Conservation (phyloP, 2,888 invertebrate species). For the Acanthopleura granulata region DNA sequence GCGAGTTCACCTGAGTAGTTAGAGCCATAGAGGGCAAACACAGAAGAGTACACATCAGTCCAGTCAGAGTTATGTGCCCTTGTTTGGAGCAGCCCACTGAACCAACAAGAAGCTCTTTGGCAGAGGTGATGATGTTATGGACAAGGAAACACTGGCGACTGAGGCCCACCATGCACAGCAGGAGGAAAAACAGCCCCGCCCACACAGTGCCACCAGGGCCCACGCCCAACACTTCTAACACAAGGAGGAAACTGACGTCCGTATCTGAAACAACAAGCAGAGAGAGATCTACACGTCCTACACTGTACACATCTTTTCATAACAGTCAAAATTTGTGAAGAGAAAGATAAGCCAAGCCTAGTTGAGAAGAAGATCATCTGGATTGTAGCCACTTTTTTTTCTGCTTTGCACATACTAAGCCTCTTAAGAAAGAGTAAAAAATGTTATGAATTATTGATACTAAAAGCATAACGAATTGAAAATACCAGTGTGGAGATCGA, state of each 20-base stretch:
- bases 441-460: no score
- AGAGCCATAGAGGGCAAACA: conserved; percentile 16
- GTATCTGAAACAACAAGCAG: conserved; percentile 40
- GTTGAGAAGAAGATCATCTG: no score
- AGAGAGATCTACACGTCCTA: no score
- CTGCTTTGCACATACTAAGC: no score
- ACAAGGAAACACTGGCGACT: conserved; percentile 38
- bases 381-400: no score
- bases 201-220: conserved; percentile 43
- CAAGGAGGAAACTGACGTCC: conserved; percentile 49
- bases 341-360: no score
- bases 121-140: conserved; percentile 31
- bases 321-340: no score
- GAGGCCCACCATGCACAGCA: conserved; percentile 40
- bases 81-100: background rate
- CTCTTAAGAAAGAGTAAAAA: no score
- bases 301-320: no score
- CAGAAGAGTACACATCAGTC: background rate
- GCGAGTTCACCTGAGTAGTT: conserved; percentile 39
- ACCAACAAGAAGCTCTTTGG: background rate
- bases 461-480: no score
- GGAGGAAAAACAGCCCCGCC: conserved; percentile 43
- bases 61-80: background rate
- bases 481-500: no score
- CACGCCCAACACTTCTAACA: conserved; percentile 46